Evolutionary conservation across 2,888 invertebrate species (phyloP).

Genomic region (Lycia hirtaria): DNA sequence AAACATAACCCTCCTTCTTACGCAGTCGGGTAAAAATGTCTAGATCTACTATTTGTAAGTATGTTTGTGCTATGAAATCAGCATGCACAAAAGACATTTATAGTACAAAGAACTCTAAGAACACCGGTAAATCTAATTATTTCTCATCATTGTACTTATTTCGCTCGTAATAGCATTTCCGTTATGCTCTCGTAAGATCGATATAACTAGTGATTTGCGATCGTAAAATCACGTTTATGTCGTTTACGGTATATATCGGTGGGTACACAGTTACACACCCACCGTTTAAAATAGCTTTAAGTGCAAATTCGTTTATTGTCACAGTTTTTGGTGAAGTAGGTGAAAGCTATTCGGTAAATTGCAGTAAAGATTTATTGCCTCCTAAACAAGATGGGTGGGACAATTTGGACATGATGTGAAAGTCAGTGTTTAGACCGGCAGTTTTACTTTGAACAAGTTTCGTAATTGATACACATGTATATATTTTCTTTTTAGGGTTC

Average conservation of each 20-base stretch:
- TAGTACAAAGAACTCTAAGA: neutral
- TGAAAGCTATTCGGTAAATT: constrained; percentile 26
- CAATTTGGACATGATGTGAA: constrained; percentile 3
- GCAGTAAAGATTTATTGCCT: constrained; percentile 20
- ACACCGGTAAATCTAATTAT: neutral
- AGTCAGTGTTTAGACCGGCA: neutral
- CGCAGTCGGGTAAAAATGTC: too few relatives aligned
- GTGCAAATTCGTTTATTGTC: constrained; percentile 16
- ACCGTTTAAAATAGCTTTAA: constrained; percentile 16
- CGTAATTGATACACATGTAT: too few relatives aligned
- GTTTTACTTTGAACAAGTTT: too few relatives aligned
- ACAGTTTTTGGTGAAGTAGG: constrained; percentile 10
- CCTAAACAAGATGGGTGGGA: neutral
- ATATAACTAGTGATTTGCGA: constrained; percentile 12
- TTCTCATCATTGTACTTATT: neutral
- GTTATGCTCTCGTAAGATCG: neutral
- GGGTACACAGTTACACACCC: constrained; percentile 22
- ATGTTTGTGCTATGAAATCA: neutral
- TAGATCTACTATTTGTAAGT: too few relatives aligned
- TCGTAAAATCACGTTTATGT: constrained; percentile 17
- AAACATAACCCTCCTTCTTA: too few relatives aligned
- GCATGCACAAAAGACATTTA: neutral
- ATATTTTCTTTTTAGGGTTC: too few relatives aligned
- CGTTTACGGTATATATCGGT: constrained; percentile 23
- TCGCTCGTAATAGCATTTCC: neutral